Evolutionary conservation across 1,140 invertebrate species (phyloP).

Genomic region (Zaprionus camerounensis): DNA sequence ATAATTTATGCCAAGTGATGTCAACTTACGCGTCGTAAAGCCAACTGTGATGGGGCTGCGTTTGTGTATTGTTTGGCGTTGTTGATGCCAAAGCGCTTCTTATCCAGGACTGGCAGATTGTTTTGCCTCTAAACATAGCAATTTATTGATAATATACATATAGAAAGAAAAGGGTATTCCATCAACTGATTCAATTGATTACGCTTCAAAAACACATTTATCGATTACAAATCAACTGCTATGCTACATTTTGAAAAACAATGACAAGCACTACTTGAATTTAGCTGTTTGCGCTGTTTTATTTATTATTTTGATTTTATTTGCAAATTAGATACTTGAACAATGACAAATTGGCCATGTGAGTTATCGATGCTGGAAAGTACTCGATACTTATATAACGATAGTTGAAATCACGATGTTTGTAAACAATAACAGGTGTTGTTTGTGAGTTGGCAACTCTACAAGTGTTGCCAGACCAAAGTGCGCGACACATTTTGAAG

Average conservation of each 20-base stretch:
- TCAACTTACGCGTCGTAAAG: constrained; percentile 34
- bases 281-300: not conserved
- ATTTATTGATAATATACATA: constrained; percentile 35
- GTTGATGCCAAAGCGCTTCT: constrained; percentile 54
- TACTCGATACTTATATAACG: constrained; percentile 3
- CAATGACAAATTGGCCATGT: not conserved
- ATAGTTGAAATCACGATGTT: constrained; percentile 3
- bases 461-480: not conserved
- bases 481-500: not conserved
- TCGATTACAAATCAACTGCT: constrained; percentile 27
- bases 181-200: constrained; percentile 25
- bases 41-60: constrained; percentile 20
- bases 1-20: constrained; percentile 1
- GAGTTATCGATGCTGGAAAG: not conserved
- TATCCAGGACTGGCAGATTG: constrained; percentile 55
- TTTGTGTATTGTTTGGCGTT: constrained; percentile 25
- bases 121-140: constrained; percentile 69
- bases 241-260: not conserved
- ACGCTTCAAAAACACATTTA: constrained; percentile 1
- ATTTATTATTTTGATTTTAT: not conserved
- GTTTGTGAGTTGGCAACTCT: not conserved
- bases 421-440: constrained; percentile 21
- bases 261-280: not conserved
- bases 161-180: constrained; percentile 32
- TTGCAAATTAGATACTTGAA: not conserved